Base-by-base conservation (phyloP, 2,888 invertebrate species). In the Chouioia cunea region DNA sequence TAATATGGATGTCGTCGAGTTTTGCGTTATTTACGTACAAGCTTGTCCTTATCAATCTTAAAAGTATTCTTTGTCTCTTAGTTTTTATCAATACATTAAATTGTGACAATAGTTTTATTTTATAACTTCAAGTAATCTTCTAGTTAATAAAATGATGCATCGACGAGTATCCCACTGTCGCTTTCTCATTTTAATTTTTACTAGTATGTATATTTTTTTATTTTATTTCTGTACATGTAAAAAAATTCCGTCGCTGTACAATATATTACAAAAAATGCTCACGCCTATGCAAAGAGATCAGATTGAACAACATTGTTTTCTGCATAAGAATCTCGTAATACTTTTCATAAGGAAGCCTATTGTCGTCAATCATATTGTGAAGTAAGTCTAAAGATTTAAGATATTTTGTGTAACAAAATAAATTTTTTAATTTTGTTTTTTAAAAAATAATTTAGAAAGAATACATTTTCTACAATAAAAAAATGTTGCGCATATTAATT, bases 181-280 rank as follows among this genome's bases (percentile, higher is more conserved):
- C 65, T 68, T 68, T 52, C 46, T 46, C 44, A 70, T 47, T 63
- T 70, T 68, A 59, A 56, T 64, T 66, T 64, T 65, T 54, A 23
- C 50, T 65, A 50, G 60, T 71, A 68, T 59, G 8, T 16, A 56
- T 65, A 64, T 68, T 63, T 57, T 69, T 60, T 65, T 46, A 59
- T 65, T 48, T 50, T 73, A 54, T 63, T 73, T 73, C 73, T 73
- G 73, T 73, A 73, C 73, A 73, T 46, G 63, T 73, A 70, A 70
- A 73, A 68, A 73, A 36, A 70, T 58, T 70, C 65, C 16, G 22
- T 66, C 57, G 47, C 73, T 73, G 66, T 73, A 73, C 73, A 73
- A 58, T 73, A 73, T 73, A 63, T 66, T 73, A 73, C 73, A 73
- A 70, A 64, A 43, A 72, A n/a, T 50, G 44, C 58, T 27, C 18